Percentiles rank a stretch among this genome's conserved stretches.
Evolutionary conservation across 2,797 vertebrate species (phyloP).

Genomic region (Potorous gilbertii): DNA sequence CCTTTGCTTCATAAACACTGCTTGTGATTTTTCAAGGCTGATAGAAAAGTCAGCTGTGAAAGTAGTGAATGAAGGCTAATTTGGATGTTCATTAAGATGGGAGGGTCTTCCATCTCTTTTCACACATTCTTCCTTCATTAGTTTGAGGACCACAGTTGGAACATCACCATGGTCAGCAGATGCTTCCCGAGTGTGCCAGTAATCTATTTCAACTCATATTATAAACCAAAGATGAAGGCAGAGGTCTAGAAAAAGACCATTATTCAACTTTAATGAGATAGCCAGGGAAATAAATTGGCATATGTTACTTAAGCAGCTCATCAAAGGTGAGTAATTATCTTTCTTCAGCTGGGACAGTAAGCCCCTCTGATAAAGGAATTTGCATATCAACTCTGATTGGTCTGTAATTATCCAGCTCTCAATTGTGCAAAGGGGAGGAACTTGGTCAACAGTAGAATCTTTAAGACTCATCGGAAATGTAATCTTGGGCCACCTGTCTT

Average conservation of each 20-base stretch:
- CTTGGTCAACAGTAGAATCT: conserved; percentile 3
- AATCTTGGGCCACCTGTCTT: background rate
- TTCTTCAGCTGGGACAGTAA: conserved; percentile 66
- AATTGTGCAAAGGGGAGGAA: conserved; percentile 2
- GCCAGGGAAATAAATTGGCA: conserved; percentile 78
- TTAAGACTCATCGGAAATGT: conserved; percentile 9
- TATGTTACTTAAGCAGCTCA: conserved; percentile 77
- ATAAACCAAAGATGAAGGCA: conserved; percentile 61
- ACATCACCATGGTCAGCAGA: background rate
- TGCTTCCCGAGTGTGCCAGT: background rate
- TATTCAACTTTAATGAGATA: conserved; percentile 81
- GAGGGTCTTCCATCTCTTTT: background rate
- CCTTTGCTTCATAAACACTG: background rate
- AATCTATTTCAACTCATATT: conserved; percentile 50
- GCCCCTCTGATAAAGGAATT: conserved; percentile 60
- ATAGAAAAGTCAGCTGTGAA: background rate
- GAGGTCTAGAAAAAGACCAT: conserved; percentile 66
- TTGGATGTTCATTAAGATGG: conserved; percentile 60
- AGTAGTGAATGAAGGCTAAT: conserved; percentile 28
- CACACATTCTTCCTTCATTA: conserved; percentile 60
- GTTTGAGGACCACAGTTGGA: conserved; percentile 41
- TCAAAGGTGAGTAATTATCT: conserved; percentile 78
- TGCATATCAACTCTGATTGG: conserved; percentile 52
- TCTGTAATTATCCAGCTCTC: conserved; percentile 10
- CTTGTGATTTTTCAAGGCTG: conserved; percentile 54